Conservation (phyloP, 2,113 vertebrate genomes). For the Anarhynchus alexandrinus region DNA sequence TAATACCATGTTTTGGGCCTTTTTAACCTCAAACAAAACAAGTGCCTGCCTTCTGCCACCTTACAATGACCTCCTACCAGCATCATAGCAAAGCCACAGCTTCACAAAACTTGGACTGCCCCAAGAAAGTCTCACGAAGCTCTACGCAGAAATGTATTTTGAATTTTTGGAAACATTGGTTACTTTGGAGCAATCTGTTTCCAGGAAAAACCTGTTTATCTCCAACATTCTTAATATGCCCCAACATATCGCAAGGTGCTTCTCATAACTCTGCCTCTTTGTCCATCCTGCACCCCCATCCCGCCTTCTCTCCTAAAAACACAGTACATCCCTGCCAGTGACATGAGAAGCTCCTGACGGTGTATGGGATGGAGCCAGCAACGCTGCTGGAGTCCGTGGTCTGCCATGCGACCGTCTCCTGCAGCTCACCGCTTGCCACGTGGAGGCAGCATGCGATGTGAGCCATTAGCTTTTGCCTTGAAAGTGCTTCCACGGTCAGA, state of each 20-base stretch:
- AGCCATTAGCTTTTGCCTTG: background rate
- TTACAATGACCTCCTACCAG: background rate
- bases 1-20: background rate
- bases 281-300: background rate
- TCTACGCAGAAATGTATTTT: background rate
- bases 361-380: background rate
- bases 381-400: background rate
- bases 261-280: background rate
- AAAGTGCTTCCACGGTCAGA: background rate
- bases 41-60: background rate
- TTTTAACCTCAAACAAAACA: background rate
- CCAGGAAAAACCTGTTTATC: background rate
- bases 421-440: background rate
- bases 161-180: background rate
- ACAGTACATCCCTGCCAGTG: fast-evolving
- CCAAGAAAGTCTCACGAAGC: background rate
- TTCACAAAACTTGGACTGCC: background rate
- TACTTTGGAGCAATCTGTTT: background rate
- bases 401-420: background rate
- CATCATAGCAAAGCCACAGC: background rate
- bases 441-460: background rate
- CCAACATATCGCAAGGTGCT: background rate
- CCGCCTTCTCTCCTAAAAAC: background rate
- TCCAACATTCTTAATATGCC: background rate
- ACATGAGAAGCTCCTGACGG: background rate